Evolutionary conservation across 2,797 vertebrate genomes (phyloP), one percentile per base, ranked within the genome.

Genomic region (Antennarius maculatus): DNA sequence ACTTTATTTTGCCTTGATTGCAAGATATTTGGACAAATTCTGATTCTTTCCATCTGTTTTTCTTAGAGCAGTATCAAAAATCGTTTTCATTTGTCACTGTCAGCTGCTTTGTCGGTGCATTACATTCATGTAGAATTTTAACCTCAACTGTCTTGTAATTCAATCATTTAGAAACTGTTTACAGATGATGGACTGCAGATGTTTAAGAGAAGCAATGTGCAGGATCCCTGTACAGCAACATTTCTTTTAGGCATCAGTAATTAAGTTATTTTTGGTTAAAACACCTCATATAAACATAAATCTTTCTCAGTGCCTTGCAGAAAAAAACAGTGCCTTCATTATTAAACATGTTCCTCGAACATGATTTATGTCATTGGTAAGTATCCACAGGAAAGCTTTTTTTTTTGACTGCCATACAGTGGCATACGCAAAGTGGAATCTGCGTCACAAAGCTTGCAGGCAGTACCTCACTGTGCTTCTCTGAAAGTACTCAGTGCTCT

Each of bases 391-490:
- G 41, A 60, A 67, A 60, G 45, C 56, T 67, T 73, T 78, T 70
- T 70, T 58, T 43, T 54, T 34, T 1, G 58, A 64, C 54, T 51
- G 69, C 81, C 71, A 64, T 70, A 76, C 42, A 77, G 66, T 47
- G 54, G 69, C 71, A 75, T 59, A 86, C 67, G 79, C 79, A 88
- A 85, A 86, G 75, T 79, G 54, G 76, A 73, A 86, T 74, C 64
- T 88, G 87, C 87, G 83, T 91, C 86, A 89, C 72, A 17, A 51
- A 79, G 80, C 76, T 87, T 53, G 56, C 88, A 89, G 76, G 76
- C 86, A 82, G 74, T 71, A 69, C 66, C 84, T 86, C 80, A 71
- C 79, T 67, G 74, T 81, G 78, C 73, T 79, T 78, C 66, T 83
- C 80, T 83, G 72, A 85, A 85, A 86, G 71, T 81, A 77, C 75